A percentile compares a stretch with the other conserved stretches of the same genome.
Evolutionary conservation across 2,797 vertebrate genomes (phyloP).

Genomic region (Myotis daubentonii): DNA sequence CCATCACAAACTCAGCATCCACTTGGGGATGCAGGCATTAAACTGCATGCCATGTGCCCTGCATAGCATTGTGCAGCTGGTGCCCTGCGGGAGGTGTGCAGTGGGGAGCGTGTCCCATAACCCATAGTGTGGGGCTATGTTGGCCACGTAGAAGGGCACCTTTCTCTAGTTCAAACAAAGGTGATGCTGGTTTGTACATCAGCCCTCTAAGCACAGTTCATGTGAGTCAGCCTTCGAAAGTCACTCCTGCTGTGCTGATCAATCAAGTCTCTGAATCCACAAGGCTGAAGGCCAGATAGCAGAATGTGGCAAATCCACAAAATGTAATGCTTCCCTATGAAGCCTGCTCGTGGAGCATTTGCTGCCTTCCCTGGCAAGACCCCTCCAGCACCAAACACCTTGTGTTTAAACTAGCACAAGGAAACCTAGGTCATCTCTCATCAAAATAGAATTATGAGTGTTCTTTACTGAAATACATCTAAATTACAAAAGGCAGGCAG

Average conservation of each 20-base stretch:
- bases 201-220: background rate
- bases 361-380: background rate
- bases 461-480: background rate
- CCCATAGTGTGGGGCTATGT: background rate
- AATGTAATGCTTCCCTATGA: background rate
- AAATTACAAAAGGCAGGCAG: background rate
- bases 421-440: background rate
- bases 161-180: background rate
- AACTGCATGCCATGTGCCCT: accelerated
- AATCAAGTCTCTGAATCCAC: background rate
- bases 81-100: background rate
- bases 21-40: background rate
- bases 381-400: background rate
- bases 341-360: background rate
- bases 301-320: background rate
- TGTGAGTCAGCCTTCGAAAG: background rate
- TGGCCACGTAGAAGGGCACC: background rate
- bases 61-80: accelerated
- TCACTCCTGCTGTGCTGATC: background rate
- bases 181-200: background rate
- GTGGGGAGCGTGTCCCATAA: background rate
- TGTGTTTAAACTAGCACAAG: background rate
- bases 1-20: background rate
- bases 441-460: background rate
- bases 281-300: background rate